Conservation (phyloP, 1,140 invertebrate genomes). For the Pogonus chalceus region DNA sequence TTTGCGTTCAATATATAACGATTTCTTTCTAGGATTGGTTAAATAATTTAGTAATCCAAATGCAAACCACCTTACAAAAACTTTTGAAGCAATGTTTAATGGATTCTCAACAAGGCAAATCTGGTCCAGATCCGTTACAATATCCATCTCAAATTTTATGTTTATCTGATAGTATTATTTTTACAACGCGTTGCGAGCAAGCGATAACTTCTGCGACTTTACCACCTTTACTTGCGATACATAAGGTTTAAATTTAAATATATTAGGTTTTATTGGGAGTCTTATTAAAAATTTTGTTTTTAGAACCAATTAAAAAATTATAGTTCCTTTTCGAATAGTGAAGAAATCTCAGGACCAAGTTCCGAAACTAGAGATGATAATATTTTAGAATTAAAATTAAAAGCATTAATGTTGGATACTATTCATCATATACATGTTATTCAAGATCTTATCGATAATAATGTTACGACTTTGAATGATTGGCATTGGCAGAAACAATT, state of each 20-base stretch:
- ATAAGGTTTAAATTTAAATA: conserved; percentile 24
- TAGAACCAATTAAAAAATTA: conserved; percentile 52
- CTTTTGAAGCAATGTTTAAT: conserved; percentile 58
- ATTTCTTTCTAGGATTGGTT: conserved; percentile 64
- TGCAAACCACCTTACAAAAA: conserved; percentile 65
- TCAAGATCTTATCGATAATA: conserved; percentile 59
- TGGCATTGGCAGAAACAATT: conserved; percentile 96
- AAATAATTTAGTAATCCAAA: conserved; percentile 64
- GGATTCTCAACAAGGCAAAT: conserved; percentile 37
- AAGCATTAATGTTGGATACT: conserved; percentile 80
- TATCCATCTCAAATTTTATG: conserved; percentile 83
- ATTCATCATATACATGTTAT: conserved; percentile 84
- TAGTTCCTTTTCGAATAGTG: conserved; percentile 43
- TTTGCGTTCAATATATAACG: neutral
- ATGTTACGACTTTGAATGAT: conserved; percentile 52
- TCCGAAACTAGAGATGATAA: conserved; percentile 22
- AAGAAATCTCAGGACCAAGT: conserved; percentile 23
- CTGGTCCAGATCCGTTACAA: conserved; percentile 58
- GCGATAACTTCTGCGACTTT: conserved; percentile 60
- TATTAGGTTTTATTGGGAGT: neutral
- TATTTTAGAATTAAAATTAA: conserved; percentile 51
- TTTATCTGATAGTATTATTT: conserved; percentile 58
- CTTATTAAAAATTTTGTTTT: conserved; percentile 14
- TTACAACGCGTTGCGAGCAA: conserved; percentile 73
- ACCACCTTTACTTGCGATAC: conserved; percentile 32